A percentile compares a stretch with the other conserved stretches of the same genome.
These are phyloP conservation scores for Gymnopithys bicolor DNA, from an alignment of 2,797 vertebrate genomes.

Conservation along the genomic window DNA sequence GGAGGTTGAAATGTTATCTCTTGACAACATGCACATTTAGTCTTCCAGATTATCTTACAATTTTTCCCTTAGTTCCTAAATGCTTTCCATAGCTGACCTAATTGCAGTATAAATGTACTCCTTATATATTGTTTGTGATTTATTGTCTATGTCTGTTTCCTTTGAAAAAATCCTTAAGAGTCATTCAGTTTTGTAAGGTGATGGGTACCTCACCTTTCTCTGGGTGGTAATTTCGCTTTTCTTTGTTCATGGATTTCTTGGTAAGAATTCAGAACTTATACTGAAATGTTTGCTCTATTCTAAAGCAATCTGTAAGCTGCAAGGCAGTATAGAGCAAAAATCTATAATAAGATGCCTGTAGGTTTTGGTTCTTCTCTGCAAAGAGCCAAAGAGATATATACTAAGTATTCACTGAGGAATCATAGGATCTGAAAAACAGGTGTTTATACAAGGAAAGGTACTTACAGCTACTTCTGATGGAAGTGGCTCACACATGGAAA, in stretches of 20 bases:
- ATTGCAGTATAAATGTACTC: not conserved
- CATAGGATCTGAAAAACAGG: not conserved
- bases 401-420: not conserved
- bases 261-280: not conserved
- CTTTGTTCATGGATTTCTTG: not conserved
- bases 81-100: not conserved
- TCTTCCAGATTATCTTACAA: not conserved
- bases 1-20: not conserved
- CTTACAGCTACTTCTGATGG: slow-evolving; percentile 26
- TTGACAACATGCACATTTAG: not conserved
- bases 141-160: not conserved
- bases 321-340: not conserved
- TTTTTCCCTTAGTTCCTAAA: not conserved
- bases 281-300: not conserved
- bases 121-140: not conserved
- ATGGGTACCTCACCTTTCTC: not conserved
- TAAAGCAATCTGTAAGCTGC: not conserved
- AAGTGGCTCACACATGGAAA: slow-evolving; percentile 33
- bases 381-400: not conserved
- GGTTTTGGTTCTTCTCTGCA: not conserved
- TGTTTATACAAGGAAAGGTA: not conserved
- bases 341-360: not conserved
- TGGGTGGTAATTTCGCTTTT: not conserved
- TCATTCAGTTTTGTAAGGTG: not conserved
- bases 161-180: not conserved